Conservation (phyloP, 1,140 invertebrate genomes). For the Popillia japonica region DNA sequence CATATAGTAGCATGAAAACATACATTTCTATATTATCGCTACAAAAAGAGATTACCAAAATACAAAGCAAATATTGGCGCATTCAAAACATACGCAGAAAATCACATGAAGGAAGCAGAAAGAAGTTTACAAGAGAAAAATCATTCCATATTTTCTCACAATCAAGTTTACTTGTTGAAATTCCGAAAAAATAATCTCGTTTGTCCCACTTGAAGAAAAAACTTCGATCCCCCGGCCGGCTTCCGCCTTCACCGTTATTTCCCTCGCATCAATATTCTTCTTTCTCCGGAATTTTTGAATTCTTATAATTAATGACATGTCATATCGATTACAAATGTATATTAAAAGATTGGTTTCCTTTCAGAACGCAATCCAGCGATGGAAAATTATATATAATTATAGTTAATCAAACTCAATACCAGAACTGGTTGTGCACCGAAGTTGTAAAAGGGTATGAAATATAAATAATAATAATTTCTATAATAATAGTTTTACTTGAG, state of each 20-base stretch:
- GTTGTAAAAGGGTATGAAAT: too few relatives aligned
- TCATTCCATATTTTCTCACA: slow-evolving; percentile 11
- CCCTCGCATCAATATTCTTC: not conserved
- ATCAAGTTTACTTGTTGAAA: slow-evolving; percentile 11
- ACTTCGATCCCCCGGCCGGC: not conserved
- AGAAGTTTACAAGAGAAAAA: slow-evolving; percentile 6
- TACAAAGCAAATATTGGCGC: not conserved
- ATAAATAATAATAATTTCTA: too few relatives aligned
- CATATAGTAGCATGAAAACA: not conserved
- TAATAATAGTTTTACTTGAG: too few relatives aligned
- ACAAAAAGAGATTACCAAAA: not conserved
- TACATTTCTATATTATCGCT: not conserved
- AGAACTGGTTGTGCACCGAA: not conserved
- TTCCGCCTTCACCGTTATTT: not conserved
- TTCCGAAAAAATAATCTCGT: not conserved
- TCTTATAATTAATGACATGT: slow-evolving; percentile 1
- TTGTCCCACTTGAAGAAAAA: slow-evolving; percentile 3
- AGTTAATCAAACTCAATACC: too few relatives aligned
- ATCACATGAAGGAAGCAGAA: not conserved
- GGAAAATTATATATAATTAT: not conserved
- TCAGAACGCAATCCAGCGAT: not conserved
- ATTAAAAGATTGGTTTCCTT: not conserved
- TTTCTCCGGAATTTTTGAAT: not conserved
- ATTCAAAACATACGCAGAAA: not conserved
- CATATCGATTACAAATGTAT: not conserved